A percentile compares a stretch with the other conserved stretches of the same genome.
Conservation (phyloP, 2,797 vertebrate genomes). For the Iguana delicatissima region DNA sequence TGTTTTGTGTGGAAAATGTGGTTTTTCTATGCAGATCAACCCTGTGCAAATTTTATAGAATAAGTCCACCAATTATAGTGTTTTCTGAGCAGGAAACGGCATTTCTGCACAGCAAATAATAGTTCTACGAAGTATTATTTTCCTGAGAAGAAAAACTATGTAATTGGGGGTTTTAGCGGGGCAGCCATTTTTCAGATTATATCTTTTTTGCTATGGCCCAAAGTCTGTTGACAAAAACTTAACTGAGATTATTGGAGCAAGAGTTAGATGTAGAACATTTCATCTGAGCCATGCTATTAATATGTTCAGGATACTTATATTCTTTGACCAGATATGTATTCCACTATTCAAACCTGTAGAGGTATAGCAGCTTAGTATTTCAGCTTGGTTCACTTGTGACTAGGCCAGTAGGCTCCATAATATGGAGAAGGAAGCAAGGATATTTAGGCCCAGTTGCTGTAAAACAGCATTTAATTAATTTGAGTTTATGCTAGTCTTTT, state of each 20-base stretch:
- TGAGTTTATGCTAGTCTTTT: constrained; percentile 64
- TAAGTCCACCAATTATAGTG: too few species aligned
- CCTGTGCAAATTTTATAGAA: too few species aligned
- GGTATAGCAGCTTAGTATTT: not conserved
- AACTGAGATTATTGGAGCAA: not conserved
- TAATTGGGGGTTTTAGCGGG: too few species aligned
- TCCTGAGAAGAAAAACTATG: too few species aligned
- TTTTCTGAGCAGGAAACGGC: too few species aligned
- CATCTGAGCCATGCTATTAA: not conserved
- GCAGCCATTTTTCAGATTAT: not conserved
- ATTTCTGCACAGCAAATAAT: too few species aligned
- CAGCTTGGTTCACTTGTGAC: not conserved
- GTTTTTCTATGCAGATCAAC: too few species aligned
- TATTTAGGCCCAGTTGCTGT: constrained; percentile 21
- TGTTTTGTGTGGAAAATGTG: too few species aligned
- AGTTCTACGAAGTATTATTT: too few species aligned
- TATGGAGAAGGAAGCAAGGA: not conserved
- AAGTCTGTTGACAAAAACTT: not conserved
- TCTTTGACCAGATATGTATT: not conserved
- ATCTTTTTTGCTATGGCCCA: not conserved
- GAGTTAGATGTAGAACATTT: not conserved
- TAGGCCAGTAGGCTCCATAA: not conserved
- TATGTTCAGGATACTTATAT: not conserved
- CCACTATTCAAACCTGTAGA: not conserved
- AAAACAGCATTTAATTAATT: constrained; percentile 54